Conservation (phyloP, 2,888 invertebrate genomes). For the Drosophila subquinaria region DNA sequence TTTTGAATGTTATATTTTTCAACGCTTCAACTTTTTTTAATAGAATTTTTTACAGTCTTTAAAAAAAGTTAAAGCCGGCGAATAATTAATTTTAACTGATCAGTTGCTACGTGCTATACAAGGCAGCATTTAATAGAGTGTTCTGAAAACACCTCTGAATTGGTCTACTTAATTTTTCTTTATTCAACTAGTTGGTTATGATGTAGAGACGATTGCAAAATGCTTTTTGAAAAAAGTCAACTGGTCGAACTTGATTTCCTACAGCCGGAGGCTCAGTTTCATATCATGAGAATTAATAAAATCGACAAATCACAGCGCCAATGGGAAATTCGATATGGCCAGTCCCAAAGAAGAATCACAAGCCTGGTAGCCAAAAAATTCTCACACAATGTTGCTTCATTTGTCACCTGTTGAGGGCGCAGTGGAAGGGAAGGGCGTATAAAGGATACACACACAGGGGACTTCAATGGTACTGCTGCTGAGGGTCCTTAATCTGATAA, state of each 20-base stretch:
- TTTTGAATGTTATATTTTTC: background rate
- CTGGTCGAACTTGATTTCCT: conserved; percentile 18
- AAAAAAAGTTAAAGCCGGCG: too few relatives aligned
- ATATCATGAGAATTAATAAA: conserved; percentile 75
- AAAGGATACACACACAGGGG: conserved; percentile 50
- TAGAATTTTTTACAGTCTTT: background rate
- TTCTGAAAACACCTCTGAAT: background rate
- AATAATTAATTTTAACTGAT: background rate
- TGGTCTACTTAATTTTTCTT: background rate
- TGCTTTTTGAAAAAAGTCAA: conserved; percentile 16
- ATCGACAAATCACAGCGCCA: conserved; percentile 77
- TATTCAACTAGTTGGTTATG: conserved; percentile 26
- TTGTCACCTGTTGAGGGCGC: conserved; percentile 76
- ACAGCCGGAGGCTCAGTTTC: conserved; percentile 53
- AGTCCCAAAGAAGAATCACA: conserved; percentile 37
- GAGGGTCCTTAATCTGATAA: conserved; percentile 72
- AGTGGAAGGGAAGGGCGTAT: conserved; percentile 21
- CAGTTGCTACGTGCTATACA: background rate
- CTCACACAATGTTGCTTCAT: conserved; percentile 68
- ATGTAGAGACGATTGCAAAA: conserved; percentile 1
- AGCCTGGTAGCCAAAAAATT: conserved; percentile 58
- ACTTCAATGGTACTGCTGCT: conserved; percentile 31
- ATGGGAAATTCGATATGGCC: conserved; percentile 71
- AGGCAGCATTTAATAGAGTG: background rate
- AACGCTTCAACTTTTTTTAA: background rate